These are phyloP conservation scores for Microctenopoma steveboyesi DNA, from an alignment of 2,797 vertebrate species.

Conservation along the genomic window DNA sequence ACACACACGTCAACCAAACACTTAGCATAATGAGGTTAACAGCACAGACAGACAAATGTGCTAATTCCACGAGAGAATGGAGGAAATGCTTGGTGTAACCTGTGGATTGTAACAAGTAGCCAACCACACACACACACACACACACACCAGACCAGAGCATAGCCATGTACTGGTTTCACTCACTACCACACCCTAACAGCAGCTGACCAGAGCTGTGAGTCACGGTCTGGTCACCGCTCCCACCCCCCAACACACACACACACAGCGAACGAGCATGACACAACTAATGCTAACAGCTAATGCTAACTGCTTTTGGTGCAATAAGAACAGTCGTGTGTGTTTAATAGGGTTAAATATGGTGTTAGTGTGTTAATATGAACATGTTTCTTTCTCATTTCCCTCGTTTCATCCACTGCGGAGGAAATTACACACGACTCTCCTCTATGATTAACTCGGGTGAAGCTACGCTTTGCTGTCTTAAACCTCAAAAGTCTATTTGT, in stretches of 20 bases:
- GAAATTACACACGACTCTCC: constrained; percentile 14
- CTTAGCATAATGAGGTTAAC: constrained; percentile 42
- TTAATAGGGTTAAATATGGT: constrained; percentile 31
- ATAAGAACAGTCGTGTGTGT: constrained; percentile 18
- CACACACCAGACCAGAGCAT: constrained; percentile 18
- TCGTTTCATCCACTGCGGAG: constrained; percentile 29
- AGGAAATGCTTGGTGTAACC: constrained; percentile 2
- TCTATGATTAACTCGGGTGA: not conserved
- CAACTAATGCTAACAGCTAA: not conserved
- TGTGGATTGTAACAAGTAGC: constrained; percentile 3
- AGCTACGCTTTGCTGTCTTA: not conserved
- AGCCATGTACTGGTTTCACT: constrained; percentile 35
- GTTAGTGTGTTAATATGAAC: constrained; percentile 15
- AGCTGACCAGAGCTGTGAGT: constrained; percentile 69
- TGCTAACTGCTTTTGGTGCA: not conserved
- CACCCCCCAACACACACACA: constrained; percentile 11
- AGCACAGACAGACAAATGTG: constrained; percentile 27
- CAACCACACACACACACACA: constrained; percentile 1
- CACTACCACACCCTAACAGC: constrained; percentile 64
- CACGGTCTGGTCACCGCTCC: constrained; percentile 49
- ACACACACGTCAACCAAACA: constrained; percentile 27
- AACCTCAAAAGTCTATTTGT: not conserved
- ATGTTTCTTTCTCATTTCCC: not conserved
- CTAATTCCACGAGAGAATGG: not conserved
- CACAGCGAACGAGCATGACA: constrained; percentile 8